These are phyloP conservation scores for Eueides isabella DNA, from an alignment of 1,140 invertebrate species.

Conservation along the genomic window DNA sequence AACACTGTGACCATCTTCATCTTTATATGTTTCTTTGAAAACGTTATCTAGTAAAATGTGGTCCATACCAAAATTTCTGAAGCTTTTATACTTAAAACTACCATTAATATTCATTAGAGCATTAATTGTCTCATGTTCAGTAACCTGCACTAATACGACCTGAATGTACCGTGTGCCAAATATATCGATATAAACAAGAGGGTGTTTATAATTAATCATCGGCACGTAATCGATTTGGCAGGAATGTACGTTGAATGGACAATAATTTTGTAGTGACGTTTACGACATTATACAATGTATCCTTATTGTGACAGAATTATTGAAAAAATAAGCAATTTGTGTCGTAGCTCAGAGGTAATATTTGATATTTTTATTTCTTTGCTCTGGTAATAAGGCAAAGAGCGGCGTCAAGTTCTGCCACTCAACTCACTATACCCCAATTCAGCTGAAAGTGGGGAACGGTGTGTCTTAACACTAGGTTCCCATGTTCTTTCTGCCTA, in stretches of 20 bases:
- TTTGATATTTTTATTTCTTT: too few species aligned
- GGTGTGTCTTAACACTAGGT: too few species aligned
- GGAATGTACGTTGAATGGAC: slow-evolving; percentile 14
- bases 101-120: slow-evolving; percentile 36
- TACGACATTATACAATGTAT: neutral
- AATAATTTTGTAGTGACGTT: neutral
- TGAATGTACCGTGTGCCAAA: slow-evolving; percentile 22
- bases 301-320: neutral
- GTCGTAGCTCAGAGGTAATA: neutral
- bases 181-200: slow-evolving; percentile 12
- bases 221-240: slow-evolving; percentile 10
- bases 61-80: neutral
- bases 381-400: too few species aligned
- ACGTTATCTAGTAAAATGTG: neutral
- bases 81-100: slow-evolving; percentile 31
- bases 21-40: slow-evolving; percentile 6
- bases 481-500: too few species aligned
- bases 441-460: too few species aligned
- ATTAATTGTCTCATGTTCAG: slow-evolving; percentile 22
- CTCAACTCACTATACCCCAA: too few species aligned
- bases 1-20: slow-evolving; percentile 36
- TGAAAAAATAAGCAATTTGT: too few species aligned
- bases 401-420: too few species aligned
- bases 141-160: slow-evolving; percentile 28
- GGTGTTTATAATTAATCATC: slow-evolving; percentile 10